These are phyloP conservation scores for Drosophila fulvimacula DNA, from an alignment of 2,888 invertebrate species.

Conservation along the genomic window DNA sequence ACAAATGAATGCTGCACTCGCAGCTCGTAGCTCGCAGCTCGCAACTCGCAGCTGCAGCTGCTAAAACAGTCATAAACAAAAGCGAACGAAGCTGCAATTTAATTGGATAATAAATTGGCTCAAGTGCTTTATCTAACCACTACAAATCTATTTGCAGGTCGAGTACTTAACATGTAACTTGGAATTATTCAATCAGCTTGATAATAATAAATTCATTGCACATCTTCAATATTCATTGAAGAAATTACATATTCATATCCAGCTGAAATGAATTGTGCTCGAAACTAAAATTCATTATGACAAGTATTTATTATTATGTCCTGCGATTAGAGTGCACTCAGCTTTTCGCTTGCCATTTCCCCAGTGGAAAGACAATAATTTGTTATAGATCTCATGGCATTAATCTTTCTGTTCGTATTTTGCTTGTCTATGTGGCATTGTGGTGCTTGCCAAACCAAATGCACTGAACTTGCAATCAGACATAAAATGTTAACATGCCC, in stretches of 20 bases:
- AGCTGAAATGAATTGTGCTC: neutral
- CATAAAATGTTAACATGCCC: slow-evolving; percentile 56
- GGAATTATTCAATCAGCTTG: neutral
- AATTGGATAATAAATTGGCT: slow-evolving; percentile 4
- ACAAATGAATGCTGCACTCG: too few relatives aligned
- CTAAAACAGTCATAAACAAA: slow-evolving; percentile 37
- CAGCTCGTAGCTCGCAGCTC: slow-evolving; percentile 31
- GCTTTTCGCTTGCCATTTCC: slow-evolving; percentile 5
- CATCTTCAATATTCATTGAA: neutral
- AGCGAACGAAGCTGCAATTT: slow-evolving; percentile 4
- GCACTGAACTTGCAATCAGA: slow-evolving; percentile 56
- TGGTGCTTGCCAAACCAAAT: slow-evolving; percentile 48
- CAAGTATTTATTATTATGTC: slow-evolving; percentile 3
- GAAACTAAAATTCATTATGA: slow-evolving; percentile 1
- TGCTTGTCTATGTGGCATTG: slow-evolving; percentile 24
- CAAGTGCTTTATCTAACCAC: slow-evolving; percentile 5
- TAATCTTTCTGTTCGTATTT: slow-evolving; percentile 29
- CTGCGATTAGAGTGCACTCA: slow-evolving; percentile 6
- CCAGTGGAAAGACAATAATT: slow-evolving; percentile 32
- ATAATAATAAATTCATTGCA: slow-evolving; percentile 1
- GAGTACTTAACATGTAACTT: slow-evolving; percentile 4
- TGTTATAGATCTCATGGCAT: slow-evolving; percentile 34
- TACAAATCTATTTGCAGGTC: slow-evolving; percentile 1
- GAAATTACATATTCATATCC: slow-evolving; percentile 1
- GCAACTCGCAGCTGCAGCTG: slow-evolving; percentile 23